Percentiles rank a stretch among this genome's conserved stretches.
phyloP scores from a whole-genome alignment of 2,888 invertebrate genomes.

The Lepetodrilus schrolli region DNA sequence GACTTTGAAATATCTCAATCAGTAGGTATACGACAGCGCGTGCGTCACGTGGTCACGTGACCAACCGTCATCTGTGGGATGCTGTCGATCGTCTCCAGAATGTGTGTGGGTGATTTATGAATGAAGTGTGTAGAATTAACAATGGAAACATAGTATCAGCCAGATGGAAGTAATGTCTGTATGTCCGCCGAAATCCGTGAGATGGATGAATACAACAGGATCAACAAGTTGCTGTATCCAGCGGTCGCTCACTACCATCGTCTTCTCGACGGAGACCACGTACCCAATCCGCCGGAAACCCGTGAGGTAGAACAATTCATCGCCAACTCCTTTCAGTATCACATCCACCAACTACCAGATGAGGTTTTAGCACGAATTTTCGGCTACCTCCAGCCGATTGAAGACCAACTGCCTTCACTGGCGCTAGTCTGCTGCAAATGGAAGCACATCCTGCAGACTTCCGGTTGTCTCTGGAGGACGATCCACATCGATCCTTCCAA shows the following conservation, averaged over 20 bases:
- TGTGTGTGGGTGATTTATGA: slow-evolving; percentile 28
- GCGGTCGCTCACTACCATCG: background rate
- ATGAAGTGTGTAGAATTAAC: slow-evolving; percentile 21
- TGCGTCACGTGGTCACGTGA: slow-evolving; percentile 21
- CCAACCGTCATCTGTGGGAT: background rate
- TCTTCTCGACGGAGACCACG: background rate
- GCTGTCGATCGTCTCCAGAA: background rate
- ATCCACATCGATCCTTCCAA: slow-evolving; percentile 53
- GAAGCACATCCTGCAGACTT: slow-evolving; percentile 51
- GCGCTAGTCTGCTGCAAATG: slow-evolving; percentile 60
- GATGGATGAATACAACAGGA: background rate
- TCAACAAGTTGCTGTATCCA: background rate
- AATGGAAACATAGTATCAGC: no score
- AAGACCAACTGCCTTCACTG: slow-evolving; percentile 52
- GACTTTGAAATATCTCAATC: slow-evolving; percentile 15
- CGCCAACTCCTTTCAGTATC: slow-evolving; percentile 10
- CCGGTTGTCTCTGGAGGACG: slow-evolving; percentile 55
- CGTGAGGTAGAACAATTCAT: no score
- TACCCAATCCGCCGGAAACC: background rate
- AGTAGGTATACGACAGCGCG: slow-evolving; percentile 3
- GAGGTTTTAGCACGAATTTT: slow-evolving; percentile 57
- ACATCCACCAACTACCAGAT: slow-evolving; percentile 55
- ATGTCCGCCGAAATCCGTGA: background rate
- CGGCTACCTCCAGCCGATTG: slow-evolving; percentile 54
- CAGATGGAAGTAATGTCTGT: no score